Conservation (phyloP, 2,797 vertebrate species). For the Adrianichthys oophorus region DNA sequence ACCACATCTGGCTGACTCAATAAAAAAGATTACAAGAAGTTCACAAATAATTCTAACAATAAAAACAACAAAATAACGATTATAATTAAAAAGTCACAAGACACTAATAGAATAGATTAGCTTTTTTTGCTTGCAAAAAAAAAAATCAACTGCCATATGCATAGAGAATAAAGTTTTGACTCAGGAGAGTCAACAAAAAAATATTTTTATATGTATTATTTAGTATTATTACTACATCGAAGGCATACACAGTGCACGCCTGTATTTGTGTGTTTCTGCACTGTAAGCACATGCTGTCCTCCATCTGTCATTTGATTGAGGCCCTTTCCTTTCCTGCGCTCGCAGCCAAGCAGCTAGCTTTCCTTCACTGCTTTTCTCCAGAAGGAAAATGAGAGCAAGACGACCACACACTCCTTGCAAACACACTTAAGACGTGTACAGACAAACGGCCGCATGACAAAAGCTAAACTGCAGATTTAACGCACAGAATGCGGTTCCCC, state of each 20-base stretch:
- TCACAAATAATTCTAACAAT: no score
- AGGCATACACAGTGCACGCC: slow-evolving; percentile 6
- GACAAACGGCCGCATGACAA: slow-evolving; percentile 23
- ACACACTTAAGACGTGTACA: slow-evolving; percentile 52
- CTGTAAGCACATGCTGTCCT: slow-evolving; percentile 77
- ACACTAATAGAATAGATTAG: no score
- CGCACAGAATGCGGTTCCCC: slow-evolving; percentile 1
- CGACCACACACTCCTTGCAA: slow-evolving; percentile 52
- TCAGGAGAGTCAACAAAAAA: no score
- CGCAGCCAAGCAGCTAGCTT: slow-evolving; percentile 63
- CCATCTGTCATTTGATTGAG: slow-evolving; percentile 77
- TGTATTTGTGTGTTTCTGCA: slow-evolving; percentile 59
- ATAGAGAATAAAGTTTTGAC: no score
- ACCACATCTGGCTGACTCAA: no score
- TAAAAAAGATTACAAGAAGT: no score
- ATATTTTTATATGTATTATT: no score
- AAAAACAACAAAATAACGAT: no score
- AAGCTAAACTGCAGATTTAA: slow-evolving; percentile 20
- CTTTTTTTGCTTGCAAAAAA: no score
- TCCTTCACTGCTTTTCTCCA: slow-evolving; percentile 68
- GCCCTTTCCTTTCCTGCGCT: slow-evolving; percentile 77
- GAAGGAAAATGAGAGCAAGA: slow-evolving; percentile 65
- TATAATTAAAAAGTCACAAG: no score
- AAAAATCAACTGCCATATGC: no score
- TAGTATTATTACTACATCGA: slow-evolving; percentile 5